Evolutionary conservation across 2,888 invertebrate species (phyloP), one percentile per base, ranked within the genome.

Genomic region (Limnephilus lunatus): DNA sequence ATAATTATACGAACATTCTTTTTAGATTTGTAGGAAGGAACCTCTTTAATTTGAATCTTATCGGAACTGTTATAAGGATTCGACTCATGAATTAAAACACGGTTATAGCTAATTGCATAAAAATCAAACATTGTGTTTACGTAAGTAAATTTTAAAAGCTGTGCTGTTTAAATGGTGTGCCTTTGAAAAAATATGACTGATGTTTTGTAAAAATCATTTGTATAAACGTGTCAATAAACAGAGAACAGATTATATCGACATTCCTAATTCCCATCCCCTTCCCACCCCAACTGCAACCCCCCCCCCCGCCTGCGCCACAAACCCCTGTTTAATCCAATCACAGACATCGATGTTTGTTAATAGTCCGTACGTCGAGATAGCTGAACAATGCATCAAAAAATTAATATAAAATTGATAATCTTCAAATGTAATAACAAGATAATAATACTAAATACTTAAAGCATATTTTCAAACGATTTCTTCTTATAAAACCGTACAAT

Each of bases 291-390:
- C 85, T 93, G 92, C 92, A 90, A 94, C 93, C 93, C 92, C 94
- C 93, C 93, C 92, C 93, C 93, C 93, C 94, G 94, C 94, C 94
- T 93, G 86, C 91, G 82, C 91, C 81, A 88, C 83, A 85, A 87
- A 82, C 92, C 92, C 91, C 80, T 91, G 92, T 92, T 93, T 93
- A 92, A 92, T 92, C 93, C 91, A 93, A 93, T 93, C 93, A 93
- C 93, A 92, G 94, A 94, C 94, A 93, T 92, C 92, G 93, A 93
- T 93, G 94, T 93, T 94, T 93, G 94, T 93, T 94, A 94, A 94
- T 94, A 94, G 94, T 93, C 93, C 92, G 94, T 93, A 93, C 93
- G 93, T 93, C 92, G 93, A 94, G 92, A 93, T 94, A 93, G 94
- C 93, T 91, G 94, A 90, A 81, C 93, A 92, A 35, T 90, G 90